These are phyloP conservation scores for Edolisoma coerulescens DNA, from an alignment of 2,113 vertebrate species.

Conservation along the genomic window DNA sequence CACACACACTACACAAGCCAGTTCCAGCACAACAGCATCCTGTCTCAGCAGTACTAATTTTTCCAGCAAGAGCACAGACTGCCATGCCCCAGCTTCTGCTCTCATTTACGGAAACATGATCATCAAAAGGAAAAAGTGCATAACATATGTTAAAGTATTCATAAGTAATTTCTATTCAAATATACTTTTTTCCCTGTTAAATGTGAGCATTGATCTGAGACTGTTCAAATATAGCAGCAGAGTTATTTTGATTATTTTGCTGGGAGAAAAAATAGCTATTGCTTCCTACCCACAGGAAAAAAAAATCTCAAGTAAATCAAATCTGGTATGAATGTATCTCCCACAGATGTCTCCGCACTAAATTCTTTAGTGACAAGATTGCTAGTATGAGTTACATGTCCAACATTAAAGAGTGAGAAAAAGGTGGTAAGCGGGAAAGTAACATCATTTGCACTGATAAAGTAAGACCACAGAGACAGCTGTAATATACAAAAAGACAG, in stretches of 20 bases:
- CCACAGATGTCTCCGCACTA: not conserved
- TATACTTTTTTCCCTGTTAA: not conserved
- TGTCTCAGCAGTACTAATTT: not conserved
- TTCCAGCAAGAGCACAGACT: not conserved
- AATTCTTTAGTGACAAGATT: conserved; percentile 12
- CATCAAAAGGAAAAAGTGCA: not conserved
- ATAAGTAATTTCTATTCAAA: not conserved
- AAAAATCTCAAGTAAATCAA: not conserved
- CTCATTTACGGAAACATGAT: not conserved
- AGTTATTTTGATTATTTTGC: not conserved
- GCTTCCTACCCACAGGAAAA: not conserved
- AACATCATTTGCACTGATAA: not conserved
- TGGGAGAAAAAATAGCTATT: not conserved
- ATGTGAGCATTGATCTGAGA: not conserved
- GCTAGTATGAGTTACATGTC: not conserved
- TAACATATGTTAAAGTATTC: not conserved
- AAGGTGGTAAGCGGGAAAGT: not conserved
- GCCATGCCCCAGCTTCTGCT: not conserved
- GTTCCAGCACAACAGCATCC: not conserved
- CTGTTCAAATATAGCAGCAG: not conserved
- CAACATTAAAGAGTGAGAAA: not conserved
- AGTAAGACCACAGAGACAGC: not conserved
- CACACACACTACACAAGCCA: not conserved
- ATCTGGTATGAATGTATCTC: not conserved
- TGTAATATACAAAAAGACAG: not conserved